Base-by-base conservation (phyloP, 2,888 invertebrate genomes). In the Molanna angustata region DNA sequence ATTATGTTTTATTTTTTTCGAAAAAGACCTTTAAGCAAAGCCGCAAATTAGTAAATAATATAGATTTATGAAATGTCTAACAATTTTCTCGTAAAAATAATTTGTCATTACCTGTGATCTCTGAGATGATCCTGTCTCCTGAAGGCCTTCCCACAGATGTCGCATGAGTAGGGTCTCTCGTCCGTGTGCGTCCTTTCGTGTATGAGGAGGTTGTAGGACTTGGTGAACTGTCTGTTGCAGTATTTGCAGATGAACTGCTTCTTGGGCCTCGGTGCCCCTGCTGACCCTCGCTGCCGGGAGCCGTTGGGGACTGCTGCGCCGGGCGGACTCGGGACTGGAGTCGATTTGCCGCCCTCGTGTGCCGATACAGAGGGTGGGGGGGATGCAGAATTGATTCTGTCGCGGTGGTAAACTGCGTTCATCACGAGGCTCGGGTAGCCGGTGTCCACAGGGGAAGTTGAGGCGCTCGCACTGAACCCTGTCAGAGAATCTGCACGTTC, bases 181-280 rank as follows among this genome's bases (percentile, higher is more conserved):
- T 97, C 95, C 31, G 97, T 98, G 69, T 98, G 97, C 14, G 97
- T 98, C 67, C 95, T 80, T 70, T 97, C 97, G 75, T 98, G 98
- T 64, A 98, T 98, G 64, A 97, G 80, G 66, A 98, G 79, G 74
- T 98, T 98, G 74, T 95, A 98, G 43, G 93, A 94, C 77, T 98
- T 98, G 60, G 97, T 97, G 72, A 98, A 98, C 69, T 96, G 94
- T 45, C 98, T 82, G 70, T 92, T 91, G 72, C 98, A 98, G 76
- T 92, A 98, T 74, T 94, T 94, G 79, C 98, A 98, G 66, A 98
- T 97, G 73, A 96, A 98, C 72, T 97, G 95, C 71, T 97, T 97
- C 75, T 96, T 96, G 27, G 94, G 94, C 59, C 96, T 79, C 21
- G 91, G 87, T 2, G 87, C 90, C 59, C 85, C 71, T 54, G 70